Evolutionary conservation across 2,113 vertebrate species (phyloP).

Genomic region (Morone chrysops): DNA sequence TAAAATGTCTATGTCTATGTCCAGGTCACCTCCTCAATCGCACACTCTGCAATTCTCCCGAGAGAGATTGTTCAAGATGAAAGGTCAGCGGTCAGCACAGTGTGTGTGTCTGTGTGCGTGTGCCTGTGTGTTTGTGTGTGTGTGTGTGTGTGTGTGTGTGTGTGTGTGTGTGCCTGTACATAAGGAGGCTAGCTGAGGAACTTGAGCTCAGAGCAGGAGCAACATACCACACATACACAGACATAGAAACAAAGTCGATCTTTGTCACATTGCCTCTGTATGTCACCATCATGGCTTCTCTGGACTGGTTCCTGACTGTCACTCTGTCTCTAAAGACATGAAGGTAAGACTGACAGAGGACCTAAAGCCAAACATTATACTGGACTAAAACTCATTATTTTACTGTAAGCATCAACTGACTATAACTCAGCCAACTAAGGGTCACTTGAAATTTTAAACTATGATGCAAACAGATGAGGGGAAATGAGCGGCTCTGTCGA

Average conservation of each 20-base stretch:
- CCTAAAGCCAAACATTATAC: neutral
- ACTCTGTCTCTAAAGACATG: slow-evolving; percentile 1
- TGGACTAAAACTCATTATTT: slow-evolving; percentile 13
- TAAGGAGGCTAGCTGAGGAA: neutral
- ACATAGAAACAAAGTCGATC: slow-evolving; percentile 10
- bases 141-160: slow-evolving; percentile 28
- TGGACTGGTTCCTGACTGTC: slow-evolving; percentile 1
- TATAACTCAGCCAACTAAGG: neutral
- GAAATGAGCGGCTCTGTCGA: slow-evolving; percentile 36
- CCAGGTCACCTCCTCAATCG: neutral
- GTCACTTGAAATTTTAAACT: too few relatives aligned
- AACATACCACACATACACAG: slow-evolving; percentile 40
- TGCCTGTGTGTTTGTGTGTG: slow-evolving; percentile 9
- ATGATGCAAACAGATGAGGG: slow-evolving; percentile 3
- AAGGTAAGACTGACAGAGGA: neutral
- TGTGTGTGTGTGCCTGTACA: neutral
- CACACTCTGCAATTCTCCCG: slow-evolving; percentile 49
- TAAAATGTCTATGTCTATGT: neutral
- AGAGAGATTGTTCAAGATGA: slow-evolving; percentile 63
- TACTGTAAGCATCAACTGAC: neutral
- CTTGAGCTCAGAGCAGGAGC: slow-evolving; percentile 47
- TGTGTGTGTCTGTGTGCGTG: slow-evolving; percentile 44
- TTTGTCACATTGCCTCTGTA: slow-evolving; percentile 32
- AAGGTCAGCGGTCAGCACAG: slow-evolving; percentile 47
- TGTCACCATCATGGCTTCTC: slow-evolving; percentile 19